Conservation (phyloP, 2,113 vertebrate species). For the Colius striatus region DNA sequence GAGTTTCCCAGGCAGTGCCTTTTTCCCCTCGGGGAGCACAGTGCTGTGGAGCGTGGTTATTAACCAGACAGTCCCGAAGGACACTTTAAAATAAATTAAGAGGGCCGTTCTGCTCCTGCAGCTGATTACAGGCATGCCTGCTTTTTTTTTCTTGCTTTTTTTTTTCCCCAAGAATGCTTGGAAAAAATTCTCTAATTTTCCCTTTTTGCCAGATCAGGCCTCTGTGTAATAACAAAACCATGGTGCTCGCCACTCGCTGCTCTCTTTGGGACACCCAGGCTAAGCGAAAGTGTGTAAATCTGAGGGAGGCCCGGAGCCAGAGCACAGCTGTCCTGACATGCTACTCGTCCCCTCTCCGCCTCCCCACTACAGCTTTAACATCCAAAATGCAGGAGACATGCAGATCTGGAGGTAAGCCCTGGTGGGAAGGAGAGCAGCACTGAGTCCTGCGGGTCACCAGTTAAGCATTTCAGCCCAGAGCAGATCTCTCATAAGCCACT, state of each 20-base stretch:
- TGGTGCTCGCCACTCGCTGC: background rate
- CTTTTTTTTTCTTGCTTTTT: background rate
- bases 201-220: constrained; percentile 30
- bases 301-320: background rate
- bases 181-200: constrained; percentile 29
- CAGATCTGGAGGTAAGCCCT: constrained; percentile 33
- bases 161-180: background rate
- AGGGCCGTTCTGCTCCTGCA: constrained; percentile 33
- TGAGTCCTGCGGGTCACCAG: constrained; percentile 14
- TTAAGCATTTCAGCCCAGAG: constrained; percentile 45
- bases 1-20: constrained; percentile 59
- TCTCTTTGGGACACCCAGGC: constrained; percentile 41
- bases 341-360: background rate
- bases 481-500: constrained; percentile 52
- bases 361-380: background rate
- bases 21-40: constrained; percentile 53
- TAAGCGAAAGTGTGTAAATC: background rate
- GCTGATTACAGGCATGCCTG: constrained; percentile 45
- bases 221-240: constrained; percentile 33
- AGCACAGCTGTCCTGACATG: constrained; percentile 20
- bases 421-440: background rate
- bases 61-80: constrained; percentile 72
- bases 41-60: constrained; percentile 56
- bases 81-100: constrained; percentile 75
- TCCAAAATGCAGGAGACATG: background rate